Base-by-base conservation (phyloP, 2,888 invertebrate species). In the Strigamia crassipes region DNA sequence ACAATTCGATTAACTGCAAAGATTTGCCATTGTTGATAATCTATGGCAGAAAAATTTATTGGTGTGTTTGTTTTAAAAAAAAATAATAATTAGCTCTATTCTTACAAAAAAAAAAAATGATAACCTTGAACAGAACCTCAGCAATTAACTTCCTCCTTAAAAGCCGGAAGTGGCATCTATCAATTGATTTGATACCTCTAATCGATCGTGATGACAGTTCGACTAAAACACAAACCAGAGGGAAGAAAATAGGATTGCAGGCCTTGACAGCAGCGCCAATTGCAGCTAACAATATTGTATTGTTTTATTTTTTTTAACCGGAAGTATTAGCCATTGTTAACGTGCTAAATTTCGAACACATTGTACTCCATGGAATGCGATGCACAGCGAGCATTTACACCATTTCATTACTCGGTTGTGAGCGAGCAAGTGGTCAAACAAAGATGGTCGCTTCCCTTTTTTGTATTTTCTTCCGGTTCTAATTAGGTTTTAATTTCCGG, bases 181-280 rank as follows among this genome's bases (percentile, higher is more conserved):
- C 31, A 73, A 31, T 73, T 73, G 12, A 51, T 51, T 51, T 13
- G 51, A 23, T 31, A 27, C 31, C 27, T 31, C 73, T 12, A 27
- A 73, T 73, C 73, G 73, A 73, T 73, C 27, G 73, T 31, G 73
- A 31, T 73, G 73, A 73, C 73, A 73, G 31, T 73, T 73, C 15
- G 31, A 27, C 12, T 73, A 73, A 73, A 73, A 73, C 73, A 27
- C 10, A 31, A 10, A 27, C 18, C 15, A 18, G n/a, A 56, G 18
- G 6, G 21, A 56, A 18, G 18, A 38, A 38, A 38, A 38, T 6
- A 10, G 38, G 10, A 38, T 38, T 6, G 38, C n/a, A 38, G 6
- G 38, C 38, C 6, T 2, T 38, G 10, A 38, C 38, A 38, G 51
- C n/a, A 27, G 27, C 51, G n/a, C n/a, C 15, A 56, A 56, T 18